These are phyloP conservation scores for Addax nasomaculatus DNA, from an alignment of 2,113 vertebrate genomes.

Conservation along the genomic window DNA sequence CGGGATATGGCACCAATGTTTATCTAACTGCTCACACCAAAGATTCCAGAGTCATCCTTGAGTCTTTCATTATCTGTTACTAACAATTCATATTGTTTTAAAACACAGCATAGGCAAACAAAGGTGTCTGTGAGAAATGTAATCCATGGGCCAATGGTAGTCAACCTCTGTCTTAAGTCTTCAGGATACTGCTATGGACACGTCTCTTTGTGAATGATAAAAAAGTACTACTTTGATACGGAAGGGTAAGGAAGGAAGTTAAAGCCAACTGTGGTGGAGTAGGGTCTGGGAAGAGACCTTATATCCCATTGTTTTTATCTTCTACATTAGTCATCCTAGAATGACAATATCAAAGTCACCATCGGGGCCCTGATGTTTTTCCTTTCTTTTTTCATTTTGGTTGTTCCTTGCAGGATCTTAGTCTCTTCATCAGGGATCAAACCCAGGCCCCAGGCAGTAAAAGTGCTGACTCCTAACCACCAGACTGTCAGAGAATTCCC, in stretches of 20 bases:
- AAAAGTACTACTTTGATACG: neutral
- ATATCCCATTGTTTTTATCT: neutral
- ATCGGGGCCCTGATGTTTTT: neutral
- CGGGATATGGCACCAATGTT: neutral
- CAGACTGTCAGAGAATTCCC: neutral
- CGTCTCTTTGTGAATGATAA: neutral
- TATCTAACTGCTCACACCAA: neutral
- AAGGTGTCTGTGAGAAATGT: neutral
- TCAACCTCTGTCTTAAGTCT: neutral
- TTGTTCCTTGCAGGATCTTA: neutral
- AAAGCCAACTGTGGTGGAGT: neutral
- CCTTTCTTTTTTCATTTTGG: neutral
- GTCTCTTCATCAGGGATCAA: neutral
- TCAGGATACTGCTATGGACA: neutral
- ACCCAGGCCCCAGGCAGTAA: neutral
- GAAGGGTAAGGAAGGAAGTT: neutral
- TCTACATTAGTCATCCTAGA: neutral
- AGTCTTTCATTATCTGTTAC: neutral
- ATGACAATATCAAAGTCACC: too few species aligned
- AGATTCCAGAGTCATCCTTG: neutral
- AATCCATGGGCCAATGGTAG: rapidly evolving
- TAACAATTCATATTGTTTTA: neutral
- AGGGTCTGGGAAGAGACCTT: neutral
- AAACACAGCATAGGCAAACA: neutral
- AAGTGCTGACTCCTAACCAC: neutral